Percentiles rank a stretch among this genome's conserved stretches.
Conservation (phyloP, 2,113 vertebrate genomes). For the Mustela nigripes region DNA sequence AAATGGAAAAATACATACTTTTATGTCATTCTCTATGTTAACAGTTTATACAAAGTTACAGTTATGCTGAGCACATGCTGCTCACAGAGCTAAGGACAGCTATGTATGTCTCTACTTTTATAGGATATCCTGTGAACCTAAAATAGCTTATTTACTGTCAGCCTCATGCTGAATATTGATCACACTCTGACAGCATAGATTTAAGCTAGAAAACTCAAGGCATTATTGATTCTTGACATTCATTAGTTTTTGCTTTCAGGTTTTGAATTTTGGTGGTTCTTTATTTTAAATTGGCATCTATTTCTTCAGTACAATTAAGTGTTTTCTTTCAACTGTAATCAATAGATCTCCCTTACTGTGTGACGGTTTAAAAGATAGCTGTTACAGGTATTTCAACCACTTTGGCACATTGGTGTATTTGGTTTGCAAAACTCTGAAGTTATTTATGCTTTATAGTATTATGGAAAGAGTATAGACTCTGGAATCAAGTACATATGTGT, state of each 20-base stretch:
- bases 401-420: background rate
- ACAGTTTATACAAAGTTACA: constrained; percentile 7
- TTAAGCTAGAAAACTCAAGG: background rate
- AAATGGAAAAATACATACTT: constrained; percentile 27
- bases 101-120: background rate
- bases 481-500: background rate
- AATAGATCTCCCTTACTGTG: background rate
- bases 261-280: background rate
- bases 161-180: background rate
- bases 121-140: background rate
- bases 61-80: background rate
- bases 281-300: background rate
- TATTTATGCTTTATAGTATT: background rate
- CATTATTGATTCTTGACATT: background rate
- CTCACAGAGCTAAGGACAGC: background rate
- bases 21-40: constrained; percentile 11
- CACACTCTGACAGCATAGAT: background rate
- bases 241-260: background rate
- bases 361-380: background rate
- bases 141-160: background rate
- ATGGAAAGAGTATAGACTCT: background rate
- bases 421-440: background rate
- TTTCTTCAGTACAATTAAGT: background rate
- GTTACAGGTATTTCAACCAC: background rate
- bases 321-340: background rate